These are phyloP conservation scores for Tetragonula carbonaria DNA, from an alignment of 2,888 invertebrate species.

Conservation along the genomic window DNA sequence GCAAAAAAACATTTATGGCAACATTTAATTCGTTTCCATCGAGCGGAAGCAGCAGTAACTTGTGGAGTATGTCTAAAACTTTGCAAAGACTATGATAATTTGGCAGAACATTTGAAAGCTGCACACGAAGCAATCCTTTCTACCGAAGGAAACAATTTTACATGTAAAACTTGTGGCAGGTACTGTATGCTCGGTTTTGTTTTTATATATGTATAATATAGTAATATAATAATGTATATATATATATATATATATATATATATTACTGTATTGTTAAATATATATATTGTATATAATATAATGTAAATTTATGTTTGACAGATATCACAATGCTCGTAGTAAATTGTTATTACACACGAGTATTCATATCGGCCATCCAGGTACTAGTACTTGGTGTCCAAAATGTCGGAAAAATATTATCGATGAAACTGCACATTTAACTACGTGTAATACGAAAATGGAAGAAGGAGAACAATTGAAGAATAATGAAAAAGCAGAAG, in stretches of 20 bases:
- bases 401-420: constrained; percentile 79
- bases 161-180: constrained; percentile 85
- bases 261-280: too few relatives aligned
- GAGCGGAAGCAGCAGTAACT: constrained; percentile 86
- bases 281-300: background rate
- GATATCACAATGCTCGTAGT: constrained; percentile 86
- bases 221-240: background rate
- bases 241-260: too few relatives aligned
- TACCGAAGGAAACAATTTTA: constrained; percentile 86
- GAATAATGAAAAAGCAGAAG: constrained; percentile 62
- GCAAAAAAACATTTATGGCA: constrained; percentile 87
- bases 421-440: constrained; percentile 76
- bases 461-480: constrained; percentile 55
- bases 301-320: background rate
- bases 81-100: constrained; percentile 84
- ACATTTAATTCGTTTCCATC: constrained; percentile 86
- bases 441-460: constrained; percentile 71
- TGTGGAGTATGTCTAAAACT: constrained; percentile 87
- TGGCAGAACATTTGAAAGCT: constrained; percentile 84
- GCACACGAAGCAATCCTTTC: constrained; percentile 85
- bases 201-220: background rate
- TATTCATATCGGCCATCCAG: constrained; percentile 85
- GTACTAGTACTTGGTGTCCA: constrained; percentile 75
- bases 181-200: constrained; percentile 5
- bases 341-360: constrained; percentile 86